Base-by-base conservation (phyloP, 2,888 invertebrate species). In the Coelogynopora nodosa region DNA sequence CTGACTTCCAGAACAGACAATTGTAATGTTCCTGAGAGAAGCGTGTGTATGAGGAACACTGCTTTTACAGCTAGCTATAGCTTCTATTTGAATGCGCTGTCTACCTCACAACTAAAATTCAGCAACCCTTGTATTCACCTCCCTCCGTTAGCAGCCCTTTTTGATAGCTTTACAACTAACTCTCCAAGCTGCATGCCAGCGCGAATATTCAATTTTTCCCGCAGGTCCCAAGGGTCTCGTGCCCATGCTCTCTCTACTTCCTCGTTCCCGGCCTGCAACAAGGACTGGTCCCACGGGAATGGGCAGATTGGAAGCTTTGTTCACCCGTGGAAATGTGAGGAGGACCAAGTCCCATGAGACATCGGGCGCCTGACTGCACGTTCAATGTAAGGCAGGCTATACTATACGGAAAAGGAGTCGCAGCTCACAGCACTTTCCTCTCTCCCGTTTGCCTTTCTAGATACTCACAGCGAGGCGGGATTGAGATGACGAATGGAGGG, bases 271-370 rank as follows among this genome's bases (percentile, higher is more conserved):
- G 74, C 74, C 74, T 74, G 74, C 74, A 23, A 74, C 74, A 74
- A 74, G 74, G 74, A 26, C 74, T 74, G 74, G 23, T 74, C 74
- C 74, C 27, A 2, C 27, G 74, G 74, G 74, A 74, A 2, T 23
- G 74, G 74, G 74, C 74, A 74, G 74, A 74, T 74, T 74, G 74
- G 74, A 74, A 74, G 74, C 74, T 74, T 74, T 74, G 74, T 74
- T 74, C 74, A 74, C 74, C 74, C 74, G 74, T 74, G 74, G 74
- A 74, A 74, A 74, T 74, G 74, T 74, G 74, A 74, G 74, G 74
- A 74, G 74, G 74, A 74, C 74, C 74, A 74, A 74, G 74, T 74
- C 74, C 74, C 74, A 5, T 74, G 74, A 26, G 74, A 74, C 74
- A 5, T 74, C 74, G 10, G 74, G 74, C 74, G 74, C 74, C 74